A percentile compares a stretch with the other conserved stretches of the same genome.
Evolutionary conservation across 2,113 vertebrate genomes (phyloP).

Genomic region (Osmerus mordax): DNA sequence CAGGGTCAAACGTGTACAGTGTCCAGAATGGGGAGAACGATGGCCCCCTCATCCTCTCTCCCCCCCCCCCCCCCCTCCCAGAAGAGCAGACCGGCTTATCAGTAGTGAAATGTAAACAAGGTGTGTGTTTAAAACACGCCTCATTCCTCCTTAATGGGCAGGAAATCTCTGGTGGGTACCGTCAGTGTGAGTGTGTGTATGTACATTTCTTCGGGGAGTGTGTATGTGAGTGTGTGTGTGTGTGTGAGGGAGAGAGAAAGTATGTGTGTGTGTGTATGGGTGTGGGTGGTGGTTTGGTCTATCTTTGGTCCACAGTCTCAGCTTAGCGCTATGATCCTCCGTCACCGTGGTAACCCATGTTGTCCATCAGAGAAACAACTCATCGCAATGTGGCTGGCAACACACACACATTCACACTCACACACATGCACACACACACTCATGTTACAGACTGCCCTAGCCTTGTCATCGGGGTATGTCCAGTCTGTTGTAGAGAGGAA

Average conservation of each 20-base stretch:
- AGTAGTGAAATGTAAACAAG: neutral
- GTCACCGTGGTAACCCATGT: constrained; percentile 22
- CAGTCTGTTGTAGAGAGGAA: too few relatives aligned
- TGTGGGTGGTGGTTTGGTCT: neutral
- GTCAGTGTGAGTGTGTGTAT: neutral
- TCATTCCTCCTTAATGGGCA: too few relatives aligned
- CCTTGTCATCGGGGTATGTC: too few relatives aligned
- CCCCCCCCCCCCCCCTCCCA: too few relatives aligned
- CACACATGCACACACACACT: neutral
- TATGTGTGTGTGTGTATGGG: neutral
- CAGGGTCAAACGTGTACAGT: too few relatives aligned
- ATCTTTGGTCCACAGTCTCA: constrained; percentile 11
- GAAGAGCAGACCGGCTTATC: too few relatives aligned
- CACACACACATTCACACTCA: neutral
- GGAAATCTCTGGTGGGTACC: neutral
- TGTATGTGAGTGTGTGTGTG: too few relatives aligned
- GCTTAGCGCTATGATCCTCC: constrained; percentile 6
- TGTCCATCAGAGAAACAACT: neutral
- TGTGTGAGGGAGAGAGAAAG: neutral
- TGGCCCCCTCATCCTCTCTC: too few relatives aligned
- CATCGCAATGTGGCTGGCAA: too few relatives aligned
- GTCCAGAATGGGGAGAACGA: too few relatives aligned
- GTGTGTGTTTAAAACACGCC: neutral
- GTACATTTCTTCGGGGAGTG: too few relatives aligned
- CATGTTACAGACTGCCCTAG: neutral